Base-by-base conservation (phyloP, 1,140 invertebrate species). In the Heliconius melpomene region DNA sequence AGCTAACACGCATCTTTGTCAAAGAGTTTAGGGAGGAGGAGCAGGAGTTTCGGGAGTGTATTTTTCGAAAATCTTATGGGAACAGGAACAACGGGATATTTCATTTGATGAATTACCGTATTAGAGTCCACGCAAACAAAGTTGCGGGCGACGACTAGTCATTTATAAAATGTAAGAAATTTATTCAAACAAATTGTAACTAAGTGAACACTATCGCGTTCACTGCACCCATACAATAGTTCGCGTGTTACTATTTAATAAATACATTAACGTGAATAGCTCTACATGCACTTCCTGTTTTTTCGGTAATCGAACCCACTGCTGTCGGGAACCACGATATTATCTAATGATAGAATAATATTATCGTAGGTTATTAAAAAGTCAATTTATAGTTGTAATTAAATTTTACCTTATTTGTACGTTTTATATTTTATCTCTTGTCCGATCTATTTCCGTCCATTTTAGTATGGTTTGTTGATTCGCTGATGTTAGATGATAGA, bases 191-290 rank as follows among this genome's bases (percentile, higher is more conserved):
- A 16, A 5, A 46, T 46, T 46, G 40, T 46, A 16, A 46, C 40
- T 46, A 46, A 46, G 40, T 46, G 11, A 46, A 16, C 60, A 16
- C 60, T 11, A 36, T 40, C 71, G 78, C 78, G 57, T 20, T 46
- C 46, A 78, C 72, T 73, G 18, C 8, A 26, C 20, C 70, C 78
- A 75, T 75, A 36, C 75, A 72, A 73, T 26, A 66, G 66, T 38
- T 90, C 83, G 87, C 89, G 87, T 91, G 89, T 54, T 77, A 80
- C 72, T 79, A 79, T 78, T 83, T 89, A 89, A 91, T 91, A 90
- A 91, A 90, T 90, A 87, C 79, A 87, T 89, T 85, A 84, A 84
- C 79, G 80, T 86, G 83, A 87, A 79, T 85, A 85, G 85, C 40
- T 74, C 73, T 75, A 84, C 84, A 77, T 85, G 81, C 78, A 86